A percentile compares a stretch with the other conserved stretches of the same genome.
These are phyloP conservation scores for Pygocentrus nattereri DNA, from an alignment of 2,797 vertebrate genomes.

Conservation along the genomic window DNA sequence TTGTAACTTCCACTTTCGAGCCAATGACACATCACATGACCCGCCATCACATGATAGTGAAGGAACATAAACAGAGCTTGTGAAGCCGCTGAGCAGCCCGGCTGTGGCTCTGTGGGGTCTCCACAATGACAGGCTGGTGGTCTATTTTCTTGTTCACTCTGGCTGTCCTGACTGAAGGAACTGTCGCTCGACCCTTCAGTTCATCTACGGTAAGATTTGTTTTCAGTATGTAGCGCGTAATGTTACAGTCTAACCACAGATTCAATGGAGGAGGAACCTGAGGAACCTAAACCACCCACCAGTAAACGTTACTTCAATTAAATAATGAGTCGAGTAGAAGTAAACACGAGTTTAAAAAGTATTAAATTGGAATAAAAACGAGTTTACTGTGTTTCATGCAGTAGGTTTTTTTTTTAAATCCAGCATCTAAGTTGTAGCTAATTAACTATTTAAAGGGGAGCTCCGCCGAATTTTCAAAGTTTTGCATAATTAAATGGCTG, in stretches of 20 bases:
- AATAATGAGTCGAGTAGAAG: neutral
- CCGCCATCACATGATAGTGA: conserved; percentile 32
- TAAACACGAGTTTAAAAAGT: too few relatives aligned
- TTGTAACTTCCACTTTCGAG: neutral
- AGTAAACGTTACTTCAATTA: neutral
- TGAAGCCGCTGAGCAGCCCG: too few relatives aligned
- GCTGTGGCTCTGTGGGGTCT: neutral
- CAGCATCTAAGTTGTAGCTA: too few relatives aligned
- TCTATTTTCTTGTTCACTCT: neutral
- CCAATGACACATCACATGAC: conserved; percentile 22
- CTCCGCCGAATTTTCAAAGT: too few relatives aligned
- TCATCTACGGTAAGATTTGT: conserved; percentile 22
- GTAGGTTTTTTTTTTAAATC: too few relatives aligned
- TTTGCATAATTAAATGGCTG: too few relatives aligned
- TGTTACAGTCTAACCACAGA: neutral
- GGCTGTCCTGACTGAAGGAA: conserved; percentile 10
- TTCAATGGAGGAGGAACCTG: neutral
- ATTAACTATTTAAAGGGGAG: too few relatives aligned
- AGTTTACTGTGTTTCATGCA: too few relatives aligned
- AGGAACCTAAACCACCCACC: neutral
- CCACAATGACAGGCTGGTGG: conserved; percentile 25
- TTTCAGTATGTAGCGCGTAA: neutral
- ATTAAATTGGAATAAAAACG: too few relatives aligned
- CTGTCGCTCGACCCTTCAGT: neutral
- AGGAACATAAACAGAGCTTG: neutral